These are phyloP conservation scores for Pyrocoelia pectoralis DNA, from an alignment of 2,888 invertebrate genomes.

Conservation along the genomic window DNA sequence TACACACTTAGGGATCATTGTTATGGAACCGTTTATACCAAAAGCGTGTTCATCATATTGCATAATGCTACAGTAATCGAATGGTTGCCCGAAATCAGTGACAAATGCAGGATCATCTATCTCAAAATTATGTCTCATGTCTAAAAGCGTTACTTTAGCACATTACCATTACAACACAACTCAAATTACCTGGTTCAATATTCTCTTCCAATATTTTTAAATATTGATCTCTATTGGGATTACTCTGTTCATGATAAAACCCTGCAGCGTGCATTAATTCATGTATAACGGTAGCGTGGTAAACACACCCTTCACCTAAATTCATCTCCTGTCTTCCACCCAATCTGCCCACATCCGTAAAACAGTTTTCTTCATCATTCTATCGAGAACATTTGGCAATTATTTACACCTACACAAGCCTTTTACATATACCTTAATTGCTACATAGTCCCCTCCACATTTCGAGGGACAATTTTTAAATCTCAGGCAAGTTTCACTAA, in stretches of 20 bases:
- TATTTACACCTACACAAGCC: no score
- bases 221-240: background rate
- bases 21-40: background rate
- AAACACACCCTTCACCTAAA: background rate
- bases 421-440: background rate
- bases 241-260: background rate
- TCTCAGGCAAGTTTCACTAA: background rate
- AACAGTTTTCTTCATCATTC: slow-evolving; percentile 5
- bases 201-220: background rate
- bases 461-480: background rate
- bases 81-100: background rate
- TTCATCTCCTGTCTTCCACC: background rate
- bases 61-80: slow-evolving; percentile 8
- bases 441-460: background rate
- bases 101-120: background rate
- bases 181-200: background rate
- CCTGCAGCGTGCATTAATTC: background rate
- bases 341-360: background rate
- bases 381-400: background rate
- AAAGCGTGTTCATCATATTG: background rate
- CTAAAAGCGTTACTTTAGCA: background rate
- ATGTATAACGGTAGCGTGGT: background rate
- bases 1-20: background rate
- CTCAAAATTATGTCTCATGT: background rate
- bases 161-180: no score